Base-by-base conservation (phyloP, 2,797 vertebrate species). In the Acanthopagrus latus region DNA sequence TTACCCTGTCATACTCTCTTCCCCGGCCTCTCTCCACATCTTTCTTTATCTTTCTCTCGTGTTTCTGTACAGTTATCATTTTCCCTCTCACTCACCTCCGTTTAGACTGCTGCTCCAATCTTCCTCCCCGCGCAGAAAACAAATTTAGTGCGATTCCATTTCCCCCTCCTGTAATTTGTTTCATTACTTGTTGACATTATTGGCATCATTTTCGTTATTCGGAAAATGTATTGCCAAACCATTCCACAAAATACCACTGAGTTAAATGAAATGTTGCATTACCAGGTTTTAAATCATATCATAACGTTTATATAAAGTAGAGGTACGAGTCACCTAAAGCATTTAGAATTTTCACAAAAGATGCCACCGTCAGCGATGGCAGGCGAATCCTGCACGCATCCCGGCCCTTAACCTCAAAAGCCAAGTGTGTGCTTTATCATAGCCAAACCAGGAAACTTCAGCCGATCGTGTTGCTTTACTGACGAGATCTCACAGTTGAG, bases 11-110 rank as follows among this genome's bases (percentile, higher is more conserved):
- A 63, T 20, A 21, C 50, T 43, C 29, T 65, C 43, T 27, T 52
- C 56, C 21, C 0, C 3, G 0, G 56, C 64, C 62, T 66, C 54
- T 67, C 74, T 17, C 12, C 21, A 64, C 16, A 44, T 60, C 63
- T 75, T 57, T 81, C 43, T 74, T 66, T 64, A 66, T 84, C 67
- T 71, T 47, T 71, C 46, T 46, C 44, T 63, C 47, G 23, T 29
- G 50, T 70, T 56, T 72, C 12, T 20, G 23, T 54, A 14, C 54
- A 58, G 33, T 67, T 54, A 62, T 71, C 13, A 50, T 74, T 66
- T 75, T 50, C 20, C 38, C 33, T 12, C 47, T 74, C 52, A 25
- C 13, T 64, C 74, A 56, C n/a, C 18, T 68, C 21, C 18, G 16
- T 74, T 54, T 51, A 4, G n/a, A 5, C 10, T 38, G n/a, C 43